Evolutionary conservation across 2,888 invertebrate genomes (phyloP).

Genomic region (Panopea generosa): DNA sequence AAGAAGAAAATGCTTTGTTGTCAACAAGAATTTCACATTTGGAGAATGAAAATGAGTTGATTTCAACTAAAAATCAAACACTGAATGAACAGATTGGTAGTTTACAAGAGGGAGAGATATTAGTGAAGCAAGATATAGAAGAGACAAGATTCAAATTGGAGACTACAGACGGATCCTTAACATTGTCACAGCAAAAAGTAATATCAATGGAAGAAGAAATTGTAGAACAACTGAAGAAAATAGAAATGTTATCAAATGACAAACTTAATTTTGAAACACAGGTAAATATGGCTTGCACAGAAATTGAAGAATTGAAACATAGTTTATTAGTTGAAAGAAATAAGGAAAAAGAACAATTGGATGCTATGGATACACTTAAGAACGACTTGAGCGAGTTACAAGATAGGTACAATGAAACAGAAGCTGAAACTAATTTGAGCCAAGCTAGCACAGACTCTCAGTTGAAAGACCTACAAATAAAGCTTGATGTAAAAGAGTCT

Average conservation of each 20-base stretch:
- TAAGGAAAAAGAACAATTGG: conserved; percentile 7
- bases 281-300: conserved; percentile 5
- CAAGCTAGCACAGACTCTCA: conserved; percentile 11
- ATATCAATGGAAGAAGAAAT: conserved; percentile 7
- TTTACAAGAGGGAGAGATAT: conserved; percentile 10
- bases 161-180: conserved; percentile 10
- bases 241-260: conserved; percentile 18
- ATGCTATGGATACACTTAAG: conserved; percentile 21
- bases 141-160: conserved; percentile 37
- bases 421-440: conserved; percentile 8
- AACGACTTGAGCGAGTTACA: conserved; percentile 16
- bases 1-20: no score
- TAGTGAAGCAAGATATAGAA: conserved; percentile 31
- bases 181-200: conserved; percentile 15
- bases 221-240: conserved; percentile 1
- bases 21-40: not conserved
- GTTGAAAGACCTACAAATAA: conserved; percentile 15
- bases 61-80: conserved; percentile 1
- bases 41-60: conserved; percentile 10
- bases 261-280: conserved; percentile 13
- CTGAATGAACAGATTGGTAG: conserved; percentile 14
- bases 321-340: not conserved
- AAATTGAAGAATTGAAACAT: conserved; percentile 7
- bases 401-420: conserved; percentile 12
- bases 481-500: conserved; percentile 9